These are phyloP conservation scores for Pygocentrus nattereri DNA, from an alignment of 2,797 vertebrate species.

Conservation along the genomic window DNA sequence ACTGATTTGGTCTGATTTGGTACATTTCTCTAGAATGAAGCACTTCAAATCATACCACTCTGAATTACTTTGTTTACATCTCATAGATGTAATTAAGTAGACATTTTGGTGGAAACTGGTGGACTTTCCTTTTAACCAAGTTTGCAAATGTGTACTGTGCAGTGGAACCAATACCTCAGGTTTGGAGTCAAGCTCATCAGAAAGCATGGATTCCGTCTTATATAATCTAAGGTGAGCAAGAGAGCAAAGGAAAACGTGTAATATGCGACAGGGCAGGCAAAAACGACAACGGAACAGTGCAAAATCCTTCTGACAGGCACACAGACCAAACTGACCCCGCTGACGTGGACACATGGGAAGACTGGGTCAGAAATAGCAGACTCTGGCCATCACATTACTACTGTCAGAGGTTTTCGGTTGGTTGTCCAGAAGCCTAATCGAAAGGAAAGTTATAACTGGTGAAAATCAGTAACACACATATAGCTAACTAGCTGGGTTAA, in stretches of 20 bases:
- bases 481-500: neutral
- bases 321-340: slow-evolving; percentile 27
- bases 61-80: too few species aligned
- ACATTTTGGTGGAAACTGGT: too few species aligned
- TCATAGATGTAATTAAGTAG: too few species aligned
- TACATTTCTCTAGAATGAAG: too few species aligned
- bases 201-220: slow-evolving; percentile 97
- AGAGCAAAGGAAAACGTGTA: slow-evolving; percentile 24
- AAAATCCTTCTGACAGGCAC: neutral
- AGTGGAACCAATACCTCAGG: slow-evolving; percentile 86
- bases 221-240: slow-evolving; percentile 69
- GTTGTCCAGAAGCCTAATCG: slow-evolving; percentile 8
- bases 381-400: slow-evolving; percentile 33
- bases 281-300: neutral
- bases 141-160: neutral
- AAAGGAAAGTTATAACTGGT: neutral
- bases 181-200: slow-evolving; percentile 99
- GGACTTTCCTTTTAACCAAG: neutral
- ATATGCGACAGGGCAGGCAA: neutral
- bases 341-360: slow-evolving; percentile 22
- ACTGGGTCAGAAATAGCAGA: slow-evolving; percentile 41
- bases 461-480: neutral
- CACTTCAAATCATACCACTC: too few species aligned
- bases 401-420: slow-evolving; percentile 28
- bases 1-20: too few species aligned